Conservation (phyloP, 2,797 vertebrate species). For the Emys orbicularis region DNA sequence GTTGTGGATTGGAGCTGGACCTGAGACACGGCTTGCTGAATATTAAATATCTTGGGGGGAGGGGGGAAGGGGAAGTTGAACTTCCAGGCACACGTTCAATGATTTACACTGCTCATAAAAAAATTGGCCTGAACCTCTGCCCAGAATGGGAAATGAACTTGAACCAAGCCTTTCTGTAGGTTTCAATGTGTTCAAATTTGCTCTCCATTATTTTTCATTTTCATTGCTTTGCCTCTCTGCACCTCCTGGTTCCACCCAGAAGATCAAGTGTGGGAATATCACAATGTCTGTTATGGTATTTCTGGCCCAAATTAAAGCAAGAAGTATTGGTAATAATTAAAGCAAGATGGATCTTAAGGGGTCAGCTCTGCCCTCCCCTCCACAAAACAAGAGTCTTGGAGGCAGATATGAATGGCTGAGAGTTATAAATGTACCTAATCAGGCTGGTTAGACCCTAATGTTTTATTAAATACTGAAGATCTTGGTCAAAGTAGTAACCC, state of each 20-base stretch:
- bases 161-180: neutral
- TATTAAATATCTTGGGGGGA: neutral
- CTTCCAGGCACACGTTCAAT: neutral
- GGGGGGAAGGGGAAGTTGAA: neutral
- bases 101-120: neutral
- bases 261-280: neutral
- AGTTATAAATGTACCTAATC: neutral
- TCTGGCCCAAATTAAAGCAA: neutral
- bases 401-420: neutral
- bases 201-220: neutral
- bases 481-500: constrained; percentile 19
- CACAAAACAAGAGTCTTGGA: neutral
- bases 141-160: constrained; percentile 11
- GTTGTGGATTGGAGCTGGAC: neutral
- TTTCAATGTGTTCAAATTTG: neutral
- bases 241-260: neutral
- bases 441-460: neutral
- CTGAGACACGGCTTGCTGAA: neutral
- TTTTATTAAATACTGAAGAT: neutral
- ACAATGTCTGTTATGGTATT: neutral
- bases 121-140: neutral
- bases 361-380: neutral
- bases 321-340: constrained; percentile 15
- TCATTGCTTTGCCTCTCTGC: neutral
- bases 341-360: neutral